Evolutionary conservation across 2,888 invertebrate species (phyloP).

Genomic region (Hyppa rectilinea): DNA sequence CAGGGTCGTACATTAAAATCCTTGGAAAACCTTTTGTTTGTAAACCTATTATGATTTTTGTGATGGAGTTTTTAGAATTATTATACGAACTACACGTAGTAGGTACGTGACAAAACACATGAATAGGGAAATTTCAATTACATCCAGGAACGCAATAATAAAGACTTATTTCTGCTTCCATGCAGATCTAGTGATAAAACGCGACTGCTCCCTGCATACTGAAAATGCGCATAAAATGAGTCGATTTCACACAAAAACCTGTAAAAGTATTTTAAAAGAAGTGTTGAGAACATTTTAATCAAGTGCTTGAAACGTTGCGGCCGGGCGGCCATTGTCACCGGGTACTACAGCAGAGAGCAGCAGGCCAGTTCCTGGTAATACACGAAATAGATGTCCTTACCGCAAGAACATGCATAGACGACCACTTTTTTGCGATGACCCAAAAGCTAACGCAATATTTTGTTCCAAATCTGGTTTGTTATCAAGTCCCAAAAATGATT

Average conservation of each 20-base stretch:
- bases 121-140: neutral
- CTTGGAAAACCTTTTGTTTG: too few species aligned
- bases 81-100: too few species aligned
- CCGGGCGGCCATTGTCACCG: neutral
- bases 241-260: slow-evolving; percentile 13
- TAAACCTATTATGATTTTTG: neutral
- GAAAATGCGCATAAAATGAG: slow-evolving; percentile 7
- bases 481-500: too few species aligned
- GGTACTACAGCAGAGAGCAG: slow-evolving; percentile 14
- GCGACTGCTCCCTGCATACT: neutral
- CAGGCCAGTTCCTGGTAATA: neutral
- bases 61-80: neutral
- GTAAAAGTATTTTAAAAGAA: slow-evolving; percentile 15
- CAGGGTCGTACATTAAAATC: neutral
- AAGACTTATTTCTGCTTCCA: neutral
- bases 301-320: slow-evolving; percentile 32
- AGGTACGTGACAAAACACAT: too few species aligned
- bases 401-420: neutral
- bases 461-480: slow-evolving; percentile 3
- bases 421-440: neutral
- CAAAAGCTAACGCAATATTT: neutral
- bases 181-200: neutral
- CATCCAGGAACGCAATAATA: neutral
- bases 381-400: neutral
- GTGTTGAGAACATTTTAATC: slow-evolving; percentile 47